Percentiles rank a stretch among this genome's conserved stretches.
These are phyloP conservation scores for Phragmatobia fuliginosa DNA, from an alignment of 2,888 invertebrate species.

Conservation along the genomic window DNA sequence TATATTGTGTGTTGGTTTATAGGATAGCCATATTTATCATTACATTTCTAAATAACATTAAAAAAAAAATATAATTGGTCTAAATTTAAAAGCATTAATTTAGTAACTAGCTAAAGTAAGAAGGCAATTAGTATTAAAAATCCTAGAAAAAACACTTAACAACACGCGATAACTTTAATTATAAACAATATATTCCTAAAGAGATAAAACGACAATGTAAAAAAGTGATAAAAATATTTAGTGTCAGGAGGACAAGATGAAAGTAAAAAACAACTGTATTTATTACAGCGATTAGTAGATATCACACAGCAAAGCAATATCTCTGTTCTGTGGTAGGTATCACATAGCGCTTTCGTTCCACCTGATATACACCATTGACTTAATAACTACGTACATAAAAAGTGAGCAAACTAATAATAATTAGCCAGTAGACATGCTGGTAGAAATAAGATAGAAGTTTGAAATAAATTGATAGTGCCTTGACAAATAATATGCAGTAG, in stretches of 20 bases:
- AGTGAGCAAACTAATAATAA: not conserved
- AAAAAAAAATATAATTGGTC: not conserved
- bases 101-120: not conserved
- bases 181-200: not conserved
- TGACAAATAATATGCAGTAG: not conserved
- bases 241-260: not conserved
- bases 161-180: not conserved
- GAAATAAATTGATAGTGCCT: slow-evolving; percentile 1
- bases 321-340: no score
- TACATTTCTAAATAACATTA: no score
- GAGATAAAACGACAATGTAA: not conserved
- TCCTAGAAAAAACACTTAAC: not conserved
- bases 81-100: not conserved
- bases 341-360: not conserved
- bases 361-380: not conserved
- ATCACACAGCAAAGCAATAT: no score
- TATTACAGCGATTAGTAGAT: not conserved
- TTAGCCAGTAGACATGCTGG: not conserved
- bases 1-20: no score
- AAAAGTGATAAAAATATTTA: not conserved
- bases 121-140: not conserved
- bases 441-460: not conserved
- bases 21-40: not conserved
- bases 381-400: not conserved
- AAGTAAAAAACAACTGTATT: not conserved